Conservation (phyloP, 2,797 vertebrate species). For the Tenualosa ilisha region DNA sequence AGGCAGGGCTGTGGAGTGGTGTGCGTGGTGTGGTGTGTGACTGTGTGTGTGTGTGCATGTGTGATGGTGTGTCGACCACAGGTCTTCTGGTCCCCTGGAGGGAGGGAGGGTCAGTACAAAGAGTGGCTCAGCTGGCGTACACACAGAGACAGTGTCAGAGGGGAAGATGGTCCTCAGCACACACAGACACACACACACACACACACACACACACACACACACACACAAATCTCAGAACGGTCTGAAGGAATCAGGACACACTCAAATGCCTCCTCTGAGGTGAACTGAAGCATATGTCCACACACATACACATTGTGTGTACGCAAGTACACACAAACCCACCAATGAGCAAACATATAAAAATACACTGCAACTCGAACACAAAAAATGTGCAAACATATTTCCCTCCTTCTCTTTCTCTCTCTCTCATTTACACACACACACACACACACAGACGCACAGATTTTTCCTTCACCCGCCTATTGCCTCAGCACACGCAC, state of each 20-base stretch:
- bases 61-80: not conserved
- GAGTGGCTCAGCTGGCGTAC: constrained; percentile 5
- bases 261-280: not conserved
- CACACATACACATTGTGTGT: not conserved
- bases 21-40: not conserved
- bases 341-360: not conserved
- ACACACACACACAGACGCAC: not conserved
- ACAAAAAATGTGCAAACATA: not conserved
- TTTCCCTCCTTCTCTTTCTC: not conserved
- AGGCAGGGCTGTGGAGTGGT: not conserved
- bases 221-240: constrained; percentile 20
- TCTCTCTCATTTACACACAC: constrained; percentile 6
- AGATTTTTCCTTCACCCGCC: constrained; percentile 10
- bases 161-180: not conserved
- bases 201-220: not conserved
- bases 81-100: constrained; percentile 3
- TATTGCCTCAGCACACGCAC: not conserved
- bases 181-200: not conserved
- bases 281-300: constrained; percentile 11
- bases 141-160: not conserved
- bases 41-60: not conserved
- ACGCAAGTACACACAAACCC: not conserved
- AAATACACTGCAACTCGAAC: not conserved
- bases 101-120: constrained; percentile 1
- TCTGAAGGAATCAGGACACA: constrained; percentile 24